phyloP scores from a whole-genome alignment of 2,797 vertebrate species.

The Borostomias antarcticus region DNA sequence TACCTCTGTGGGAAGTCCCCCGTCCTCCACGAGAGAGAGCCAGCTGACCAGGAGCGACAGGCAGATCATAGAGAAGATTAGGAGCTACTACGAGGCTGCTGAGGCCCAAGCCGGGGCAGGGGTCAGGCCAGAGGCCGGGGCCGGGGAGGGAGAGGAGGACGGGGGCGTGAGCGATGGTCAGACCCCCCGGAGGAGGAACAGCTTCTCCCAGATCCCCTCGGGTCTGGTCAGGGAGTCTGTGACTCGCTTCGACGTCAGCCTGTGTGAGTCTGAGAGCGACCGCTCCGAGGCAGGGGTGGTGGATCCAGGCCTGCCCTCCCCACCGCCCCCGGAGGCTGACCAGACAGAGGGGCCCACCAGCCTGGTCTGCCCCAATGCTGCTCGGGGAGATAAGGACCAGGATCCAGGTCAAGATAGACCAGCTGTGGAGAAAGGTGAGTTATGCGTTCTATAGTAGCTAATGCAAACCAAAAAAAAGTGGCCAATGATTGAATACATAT shows the following conservation, averaged over 20 bases:
- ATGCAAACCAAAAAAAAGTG: too few relatives aligned
- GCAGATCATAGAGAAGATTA: constrained; percentile 81
- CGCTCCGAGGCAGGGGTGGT: constrained; percentile 28
- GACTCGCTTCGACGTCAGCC: constrained; percentile 67
- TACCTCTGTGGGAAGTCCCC: constrained; percentile 16
- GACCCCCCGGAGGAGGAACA: constrained; percentile 60
- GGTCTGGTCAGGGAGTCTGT: constrained; percentile 79
- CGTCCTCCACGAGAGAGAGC: constrained; percentile 32
- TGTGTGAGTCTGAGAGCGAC: constrained; percentile 47
- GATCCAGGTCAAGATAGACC: constrained; percentile 15
- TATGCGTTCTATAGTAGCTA: constrained; percentile 19
- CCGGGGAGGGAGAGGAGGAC: constrained; percentile 50
- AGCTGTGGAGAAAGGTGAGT: constrained; percentile 50
- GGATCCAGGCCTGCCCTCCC: constrained; percentile 21
- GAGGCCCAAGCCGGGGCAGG: constrained; percentile 64
- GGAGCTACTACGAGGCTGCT: constrained; percentile 80
- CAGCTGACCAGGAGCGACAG: constrained; percentile 72
- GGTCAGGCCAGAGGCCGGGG: constrained; percentile 26
- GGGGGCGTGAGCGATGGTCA: constrained; percentile 42
- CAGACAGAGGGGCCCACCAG: constrained; percentile 18
- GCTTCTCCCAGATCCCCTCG: constrained; percentile 76
- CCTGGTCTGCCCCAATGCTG: background rate
- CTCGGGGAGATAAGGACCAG: constrained; percentile 16
- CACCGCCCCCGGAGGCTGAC: background rate
- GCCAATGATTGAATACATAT: background rate